Base-by-base conservation (phyloP, 2,888 invertebrate genomes). In the Timema cristinae region DNA sequence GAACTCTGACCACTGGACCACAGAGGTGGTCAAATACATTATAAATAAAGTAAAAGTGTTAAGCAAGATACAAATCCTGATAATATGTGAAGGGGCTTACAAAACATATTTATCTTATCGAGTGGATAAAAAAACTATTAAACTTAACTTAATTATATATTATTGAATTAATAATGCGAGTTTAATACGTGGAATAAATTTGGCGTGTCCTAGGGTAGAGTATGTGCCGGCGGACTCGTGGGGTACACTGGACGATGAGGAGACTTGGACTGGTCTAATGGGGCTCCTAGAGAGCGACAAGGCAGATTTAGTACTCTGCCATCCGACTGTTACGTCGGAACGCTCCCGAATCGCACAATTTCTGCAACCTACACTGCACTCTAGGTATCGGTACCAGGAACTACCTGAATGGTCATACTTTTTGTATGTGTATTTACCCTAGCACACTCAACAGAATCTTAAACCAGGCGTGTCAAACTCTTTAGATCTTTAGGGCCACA, bases 261-360 rank as follows among this genome's bases (percentile, higher is more conserved):
- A 61, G n/a, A 66, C 49, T 16, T 73, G 75, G 72, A 32, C 69
- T 48, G 75, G 75, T 52, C 48, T 75, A 51, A 52, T 75, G 15
- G 73, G 73, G 6, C 67, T 68, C 50, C 66, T 75, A 8, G 71
- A 47, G 47, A 68, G 72, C 7, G 51, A 73, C n/a, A 51, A 52
- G 68, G 73, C 69, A 47, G 75, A 75, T 67, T 8, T 75, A 5
- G 59, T 73, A 0, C 10, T 75, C 6, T 75, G 75, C 69, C 74
- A 74, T 71, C 74, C 74, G n/a, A 75, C 75, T 13, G 56, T 75
- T 6, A 74, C 74, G 11, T 47, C 47, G 0, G 70, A 71, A 10
- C 59, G 75, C 32, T n/a, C 68, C 68, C 32, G 51, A 48, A 69
- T 56, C 6, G 75, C 73, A 13, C 56, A 56, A 1, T 75, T 75